phyloP scores from a whole-genome alignment of 2,888 invertebrate species.

The Biston betularia region DNA sequence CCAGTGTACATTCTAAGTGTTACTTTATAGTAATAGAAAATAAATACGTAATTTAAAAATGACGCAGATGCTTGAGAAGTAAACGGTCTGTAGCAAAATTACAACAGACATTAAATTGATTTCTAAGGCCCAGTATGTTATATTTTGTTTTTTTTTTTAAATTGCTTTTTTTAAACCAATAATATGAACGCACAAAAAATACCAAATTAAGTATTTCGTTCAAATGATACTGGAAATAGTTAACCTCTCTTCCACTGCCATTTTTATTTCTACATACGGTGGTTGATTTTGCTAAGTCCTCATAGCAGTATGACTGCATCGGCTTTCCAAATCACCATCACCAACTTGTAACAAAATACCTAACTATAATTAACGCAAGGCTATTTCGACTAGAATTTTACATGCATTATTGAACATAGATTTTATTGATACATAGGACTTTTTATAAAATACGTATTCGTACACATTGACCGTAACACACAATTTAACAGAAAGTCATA shows the following conservation, averaged over 20 bases:
- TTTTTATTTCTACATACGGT: slow-evolving; percentile 3
- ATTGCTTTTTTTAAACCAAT: slow-evolving; percentile 8
- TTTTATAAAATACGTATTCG: slow-evolving; percentile 6
- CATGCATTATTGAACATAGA: slow-evolving; percentile 6
- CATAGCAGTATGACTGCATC: slow-evolving; percentile 14
- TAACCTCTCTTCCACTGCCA: slow-evolving; percentile 6
- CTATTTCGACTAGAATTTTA: slow-evolving; percentile 3
- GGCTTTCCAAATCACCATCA: slow-evolving; percentile 2
- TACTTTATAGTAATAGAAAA: slow-evolving; percentile 56
- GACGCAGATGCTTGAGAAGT: slow-evolving; percentile 44
- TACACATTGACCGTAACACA: slow-evolving; percentile 39
- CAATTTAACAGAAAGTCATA: slow-evolving; percentile 20
- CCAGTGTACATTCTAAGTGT: slow-evolving; percentile 64
- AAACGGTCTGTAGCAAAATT: slow-evolving; percentile 32
- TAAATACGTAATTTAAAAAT: slow-evolving; percentile 48
- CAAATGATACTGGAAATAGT: neutral
- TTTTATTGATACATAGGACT: slow-evolving; percentile 4
- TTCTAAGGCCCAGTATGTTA: slow-evolving; percentile 7
- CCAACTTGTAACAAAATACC: neutral
- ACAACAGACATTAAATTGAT: slow-evolving; percentile 32
- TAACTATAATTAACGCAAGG: neutral
- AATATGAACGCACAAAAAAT: slow-evolving; percentile 36
- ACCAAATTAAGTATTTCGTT: slow-evolving; percentile 13
- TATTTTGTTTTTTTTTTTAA: slow-evolving; percentile 2
- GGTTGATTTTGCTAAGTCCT: neutral